Evolutionary conservation across 2,113 vertebrate genomes (phyloP).

Genomic region (Coracopsis vasa): DNA sequence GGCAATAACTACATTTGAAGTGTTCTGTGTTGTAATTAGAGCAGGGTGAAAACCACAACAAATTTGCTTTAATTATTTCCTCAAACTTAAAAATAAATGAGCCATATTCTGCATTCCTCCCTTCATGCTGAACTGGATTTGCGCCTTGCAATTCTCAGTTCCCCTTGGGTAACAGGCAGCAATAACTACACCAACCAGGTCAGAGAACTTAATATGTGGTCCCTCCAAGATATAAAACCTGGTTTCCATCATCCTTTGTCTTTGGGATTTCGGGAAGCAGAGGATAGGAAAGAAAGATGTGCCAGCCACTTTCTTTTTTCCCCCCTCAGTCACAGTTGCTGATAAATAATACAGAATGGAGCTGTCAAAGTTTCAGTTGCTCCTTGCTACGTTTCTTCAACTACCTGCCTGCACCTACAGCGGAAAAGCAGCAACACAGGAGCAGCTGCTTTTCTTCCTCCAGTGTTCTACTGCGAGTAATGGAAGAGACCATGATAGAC

Average conservation of each 20-base stretch:
- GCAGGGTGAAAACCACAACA: background rate
- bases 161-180: background rate
- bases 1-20: background rate
- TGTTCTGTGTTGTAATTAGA: constrained; percentile 9
- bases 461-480: background rate
- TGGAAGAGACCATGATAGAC: background rate
- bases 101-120: background rate
- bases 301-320: background rate
- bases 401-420: background rate
- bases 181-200: background rate
- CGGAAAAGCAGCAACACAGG: background rate
- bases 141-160: background rate
- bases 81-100: constrained; percentile 2
- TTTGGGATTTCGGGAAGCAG: background rate
- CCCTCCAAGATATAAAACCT: background rate
- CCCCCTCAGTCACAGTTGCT: too few relatives aligned
- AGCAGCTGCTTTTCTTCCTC: background rate
- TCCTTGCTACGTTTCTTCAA: background rate
- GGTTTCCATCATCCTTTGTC: background rate
- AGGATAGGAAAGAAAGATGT: background rate
- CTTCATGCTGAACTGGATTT: background rate
- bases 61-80: constrained; percentile 5
- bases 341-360: background rate
- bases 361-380: background rate
- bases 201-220: background rate